Base-by-base conservation (phyloP, 1,140 invertebrate species). In the Parapsyche elsis region DNA sequence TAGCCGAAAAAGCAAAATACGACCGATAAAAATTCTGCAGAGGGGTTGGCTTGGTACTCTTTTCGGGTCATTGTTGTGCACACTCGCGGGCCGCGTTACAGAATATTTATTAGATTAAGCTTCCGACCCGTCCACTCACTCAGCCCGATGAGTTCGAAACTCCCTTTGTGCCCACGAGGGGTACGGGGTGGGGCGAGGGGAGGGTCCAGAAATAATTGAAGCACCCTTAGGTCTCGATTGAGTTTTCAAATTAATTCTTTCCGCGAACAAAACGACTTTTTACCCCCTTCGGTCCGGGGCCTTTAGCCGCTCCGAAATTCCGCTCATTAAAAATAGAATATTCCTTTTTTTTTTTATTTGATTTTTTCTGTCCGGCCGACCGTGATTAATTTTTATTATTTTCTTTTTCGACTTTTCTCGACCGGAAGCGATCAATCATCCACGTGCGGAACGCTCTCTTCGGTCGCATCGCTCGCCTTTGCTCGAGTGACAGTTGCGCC, bases 191-290 rank as follows among this genome's bases (percentile, higher is more conserved):
- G 2, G 24, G 24, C 4, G n/a, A 67, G 14, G 64, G 64, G n/a
- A 24, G 64, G 71, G 71, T 24, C 16, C 71, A 45, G 71, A 73
- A 73, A 73, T 73, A 73, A 73, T 73, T 73, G 71, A 73, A 73
- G 71, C 46, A 73, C 71, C 71, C 71, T 73, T 53, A 73, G 71
- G 44, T 73, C 71, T 73, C 71, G 46, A 73, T 73, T 73, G 71
- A 73, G 71, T 73, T 73, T 73, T 73, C 71, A 73, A 73, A 73
- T 73, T 73, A 73, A 73, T 73, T 73, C 71, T 73, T 73, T 73
- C 71, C 46, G 71, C 38, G 71, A 73, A 73, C 71, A 73, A 73
- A 73, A 73, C 71, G 71, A 73, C 71, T 73, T 73, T 73, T 53
- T 73, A 53, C 38, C 71, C 46, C 71, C 10, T 53, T 45, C 71